Evolutionary conservation across 1,140 invertebrate genomes (phyloP).

Genomic region (Drosophila quadrilineata): DNA sequence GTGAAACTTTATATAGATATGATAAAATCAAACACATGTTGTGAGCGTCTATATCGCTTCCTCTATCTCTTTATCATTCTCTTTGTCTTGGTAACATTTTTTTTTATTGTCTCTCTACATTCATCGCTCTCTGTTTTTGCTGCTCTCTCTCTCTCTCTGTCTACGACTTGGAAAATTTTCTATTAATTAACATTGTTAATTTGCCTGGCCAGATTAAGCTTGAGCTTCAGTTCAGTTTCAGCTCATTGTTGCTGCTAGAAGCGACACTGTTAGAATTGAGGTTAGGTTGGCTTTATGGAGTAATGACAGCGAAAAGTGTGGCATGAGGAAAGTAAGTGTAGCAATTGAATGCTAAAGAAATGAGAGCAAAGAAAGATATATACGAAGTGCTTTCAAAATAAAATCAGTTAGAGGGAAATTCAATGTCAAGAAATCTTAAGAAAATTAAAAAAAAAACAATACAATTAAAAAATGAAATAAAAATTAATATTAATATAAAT

Average conservation of each 20-base stretch:
- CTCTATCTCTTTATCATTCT: conserved; percentile 2
- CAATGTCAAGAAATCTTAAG: no score
- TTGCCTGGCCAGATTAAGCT: conserved; percentile 56
- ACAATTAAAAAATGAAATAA: no score
- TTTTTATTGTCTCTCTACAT: background rate
- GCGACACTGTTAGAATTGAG: conserved; percentile 35
- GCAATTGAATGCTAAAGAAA: background rate
- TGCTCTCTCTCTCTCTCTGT: background rate
- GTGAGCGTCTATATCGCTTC: background rate
- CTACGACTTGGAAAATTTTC: conserved; percentile 44
- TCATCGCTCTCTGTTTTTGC: conserved; percentile 1
- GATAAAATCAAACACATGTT: conserved; percentile 42
- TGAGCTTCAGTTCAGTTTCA: conserved; percentile 12
- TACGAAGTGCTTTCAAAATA: no score
- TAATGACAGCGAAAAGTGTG: no score
- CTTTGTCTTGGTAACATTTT: no score
- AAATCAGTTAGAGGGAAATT: no score
- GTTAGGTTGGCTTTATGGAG: conserved; percentile 17
- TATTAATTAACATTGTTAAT: conserved; percentile 75
- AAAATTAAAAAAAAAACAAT: no score
- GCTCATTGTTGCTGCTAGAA: conserved; percentile 18
- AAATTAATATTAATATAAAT: no score
- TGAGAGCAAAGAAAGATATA: background rate
- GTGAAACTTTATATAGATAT: conserved; percentile 62
- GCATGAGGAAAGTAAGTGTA: background rate